Conservation (phyloP, 2,888 invertebrate genomes). For the Andrena bucephala region DNA sequence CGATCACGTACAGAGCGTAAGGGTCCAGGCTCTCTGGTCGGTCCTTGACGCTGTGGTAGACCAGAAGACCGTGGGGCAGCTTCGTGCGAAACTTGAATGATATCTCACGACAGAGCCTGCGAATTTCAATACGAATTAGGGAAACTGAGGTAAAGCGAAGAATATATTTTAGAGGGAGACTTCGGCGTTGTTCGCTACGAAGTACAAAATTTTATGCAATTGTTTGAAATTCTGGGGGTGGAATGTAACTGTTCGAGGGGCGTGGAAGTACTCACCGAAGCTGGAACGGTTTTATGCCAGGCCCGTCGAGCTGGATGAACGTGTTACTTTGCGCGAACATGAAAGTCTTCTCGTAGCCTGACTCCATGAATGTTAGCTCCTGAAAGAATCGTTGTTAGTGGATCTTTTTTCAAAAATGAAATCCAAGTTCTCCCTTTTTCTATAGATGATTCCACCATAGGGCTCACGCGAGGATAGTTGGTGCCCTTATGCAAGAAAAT, state of each 20-base stretch:
- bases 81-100: constrained; percentile 95
- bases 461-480: too few relatives aligned
- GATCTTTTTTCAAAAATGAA: not conserved
- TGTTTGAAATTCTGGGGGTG: not conserved
- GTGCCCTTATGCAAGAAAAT: too few relatives aligned
- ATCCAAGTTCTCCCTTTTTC: not conserved
- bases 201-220: not conserved
- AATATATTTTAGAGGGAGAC: not conserved
- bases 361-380: constrained; percentile 94
- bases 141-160: not conserved
- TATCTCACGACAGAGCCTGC: constrained; percentile 94
- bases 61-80: constrained; percentile 94
- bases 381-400: constrained; percentile 74
- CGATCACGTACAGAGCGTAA: constrained; percentile 95
- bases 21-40: constrained; percentile 92
- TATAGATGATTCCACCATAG: too few relatives aligned
- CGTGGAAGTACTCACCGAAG: constrained; percentile 88
- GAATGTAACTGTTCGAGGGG: not conserved
- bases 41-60: constrained; percentile 96
- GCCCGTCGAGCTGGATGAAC: constrained; percentile 96
- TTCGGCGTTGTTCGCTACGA: not conserved
- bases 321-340: constrained; percentile 97
- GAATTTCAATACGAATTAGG: constrained; percentile 4
- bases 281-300: constrained; percentile 95
- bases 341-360: constrained; percentile 94